Percentiles rank a stretch among this genome's conserved stretches.
These are phyloP conservation scores for Drosophila bifasciata DNA, from an alignment of 1,140 invertebrate species.

Conservation along the genomic window DNA sequence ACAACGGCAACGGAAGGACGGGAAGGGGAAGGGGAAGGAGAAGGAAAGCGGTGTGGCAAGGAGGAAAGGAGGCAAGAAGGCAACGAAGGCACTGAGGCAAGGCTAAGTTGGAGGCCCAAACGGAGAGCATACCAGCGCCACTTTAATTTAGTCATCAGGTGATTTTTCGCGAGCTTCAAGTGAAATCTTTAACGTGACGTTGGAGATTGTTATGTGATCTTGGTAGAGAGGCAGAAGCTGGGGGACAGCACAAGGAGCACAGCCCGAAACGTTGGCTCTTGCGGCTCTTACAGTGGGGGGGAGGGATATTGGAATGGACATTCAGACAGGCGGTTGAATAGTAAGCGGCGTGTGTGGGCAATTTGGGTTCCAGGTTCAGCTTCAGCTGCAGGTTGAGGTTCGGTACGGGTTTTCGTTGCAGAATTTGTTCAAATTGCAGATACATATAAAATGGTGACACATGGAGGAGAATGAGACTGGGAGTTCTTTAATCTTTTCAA, in stretches of 20 bases:
- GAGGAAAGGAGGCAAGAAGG: neutral
- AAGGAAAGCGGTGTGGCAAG: neutral
- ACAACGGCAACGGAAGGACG: conserved; percentile 30
- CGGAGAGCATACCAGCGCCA: conserved; percentile 73
- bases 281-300: neutral
- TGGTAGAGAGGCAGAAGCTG: conserved; percentile 27
- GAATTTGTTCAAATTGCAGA: too few relatives aligned
- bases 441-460: neutral
- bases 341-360: conserved; percentile 48
- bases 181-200: conserved; percentile 83
- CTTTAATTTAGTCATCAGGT: conserved; percentile 84
- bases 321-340: conserved; percentile 31
- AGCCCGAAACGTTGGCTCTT: too few relatives aligned
- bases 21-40: neutral
- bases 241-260: neutral
- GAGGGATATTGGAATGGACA: conserved; percentile 23
- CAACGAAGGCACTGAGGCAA: neutral
- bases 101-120: conserved; percentile 32
- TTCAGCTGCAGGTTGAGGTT: too few relatives aligned
- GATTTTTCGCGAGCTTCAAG: conserved; percentile 83
- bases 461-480: neutral
- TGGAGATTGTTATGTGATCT: conserved; percentile 80
- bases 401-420: too few relatives aligned
- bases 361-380: conserved; percentile 9
- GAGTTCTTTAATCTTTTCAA: neutral